Evolutionary conservation across 2,797 vertebrate genomes (phyloP).

Genomic region (Paramormyrops hopkinsi): DNA sequence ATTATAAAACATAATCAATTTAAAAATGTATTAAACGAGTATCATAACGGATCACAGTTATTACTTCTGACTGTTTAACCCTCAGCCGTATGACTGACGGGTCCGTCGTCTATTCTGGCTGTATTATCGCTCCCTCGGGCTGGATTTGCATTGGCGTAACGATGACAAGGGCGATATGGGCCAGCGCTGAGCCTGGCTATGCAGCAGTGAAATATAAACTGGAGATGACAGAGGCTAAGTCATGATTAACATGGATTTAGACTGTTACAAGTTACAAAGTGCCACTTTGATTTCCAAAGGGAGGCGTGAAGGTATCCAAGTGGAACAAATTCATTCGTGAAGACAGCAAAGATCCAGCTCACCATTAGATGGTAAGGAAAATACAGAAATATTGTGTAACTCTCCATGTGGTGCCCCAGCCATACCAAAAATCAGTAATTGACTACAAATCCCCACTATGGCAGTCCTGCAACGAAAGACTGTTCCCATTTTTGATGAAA

Average conservation of each 20-base stretch:
- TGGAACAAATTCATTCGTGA: background rate
- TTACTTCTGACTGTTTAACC: background rate
- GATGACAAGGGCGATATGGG: background rate
- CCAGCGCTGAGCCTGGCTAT: background rate
- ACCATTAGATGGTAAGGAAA: background rate
- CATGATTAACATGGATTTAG: background rate
- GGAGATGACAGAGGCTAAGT: slow-evolving; percentile 3
- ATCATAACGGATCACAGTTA: background rate
- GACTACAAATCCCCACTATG: background rate
- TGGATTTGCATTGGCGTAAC: background rate
- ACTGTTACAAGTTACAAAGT: background rate
- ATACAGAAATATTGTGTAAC: background rate
- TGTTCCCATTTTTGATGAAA: background rate
- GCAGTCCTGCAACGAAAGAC: background rate
- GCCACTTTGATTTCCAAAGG: background rate
- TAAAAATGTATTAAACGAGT: background rate
- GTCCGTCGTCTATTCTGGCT: background rate
- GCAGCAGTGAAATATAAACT: background rate
- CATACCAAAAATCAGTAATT: background rate
- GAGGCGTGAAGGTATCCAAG: background rate
- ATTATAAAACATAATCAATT: background rate
- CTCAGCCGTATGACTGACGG: background rate
- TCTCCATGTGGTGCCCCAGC: background rate
- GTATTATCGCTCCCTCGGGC: background rate
- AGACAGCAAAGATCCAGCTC: background rate